These are phyloP conservation scores for Cynoglossus semilaevis DNA, from an alignment of 2,113 vertebrate species.

Conservation along the genomic window DNA sequence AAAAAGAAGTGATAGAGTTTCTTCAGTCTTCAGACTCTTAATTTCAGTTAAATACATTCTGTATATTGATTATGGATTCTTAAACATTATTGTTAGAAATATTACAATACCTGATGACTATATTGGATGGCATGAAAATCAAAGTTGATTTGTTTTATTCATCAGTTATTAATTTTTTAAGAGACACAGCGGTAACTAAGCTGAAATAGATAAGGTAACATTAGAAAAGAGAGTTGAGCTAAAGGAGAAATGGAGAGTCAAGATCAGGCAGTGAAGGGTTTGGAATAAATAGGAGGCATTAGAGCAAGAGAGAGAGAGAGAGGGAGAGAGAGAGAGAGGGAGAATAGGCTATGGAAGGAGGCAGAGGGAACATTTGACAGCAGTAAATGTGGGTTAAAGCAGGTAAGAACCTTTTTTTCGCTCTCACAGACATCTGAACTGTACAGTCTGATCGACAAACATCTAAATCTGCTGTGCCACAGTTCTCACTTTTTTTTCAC, in stretches of 20 bases:
- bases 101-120: no score
- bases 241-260: not conserved
- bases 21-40: no score
- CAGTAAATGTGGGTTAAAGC: slow-evolving; percentile 3
- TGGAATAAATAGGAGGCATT: not conserved
- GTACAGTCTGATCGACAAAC: slow-evolving; percentile 12
- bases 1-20: no score
- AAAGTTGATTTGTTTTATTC: no score
- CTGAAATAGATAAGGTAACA: no score
- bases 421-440: slow-evolving; percentile 14
- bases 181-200: no score
- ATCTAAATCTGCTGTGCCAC: slow-evolving; percentile 11
- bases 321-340: not conserved
- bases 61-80: no score
- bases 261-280: not conserved
- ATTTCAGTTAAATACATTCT: no score
- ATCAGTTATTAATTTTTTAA: no score
- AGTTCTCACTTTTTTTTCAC: not conserved
- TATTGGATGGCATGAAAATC: no score
- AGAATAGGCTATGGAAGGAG: not conserved
- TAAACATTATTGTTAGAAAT: no score
- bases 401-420: not conserved
- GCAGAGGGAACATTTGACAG: slow-evolving; percentile 3
- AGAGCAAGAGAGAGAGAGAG: not conserved
- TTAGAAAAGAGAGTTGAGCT: no score